Evolutionary conservation across 2,888 invertebrate genomes (phyloP), one percentile per base, ranked within the genome.

Genomic region (Callimorpha dominula): DNA sequence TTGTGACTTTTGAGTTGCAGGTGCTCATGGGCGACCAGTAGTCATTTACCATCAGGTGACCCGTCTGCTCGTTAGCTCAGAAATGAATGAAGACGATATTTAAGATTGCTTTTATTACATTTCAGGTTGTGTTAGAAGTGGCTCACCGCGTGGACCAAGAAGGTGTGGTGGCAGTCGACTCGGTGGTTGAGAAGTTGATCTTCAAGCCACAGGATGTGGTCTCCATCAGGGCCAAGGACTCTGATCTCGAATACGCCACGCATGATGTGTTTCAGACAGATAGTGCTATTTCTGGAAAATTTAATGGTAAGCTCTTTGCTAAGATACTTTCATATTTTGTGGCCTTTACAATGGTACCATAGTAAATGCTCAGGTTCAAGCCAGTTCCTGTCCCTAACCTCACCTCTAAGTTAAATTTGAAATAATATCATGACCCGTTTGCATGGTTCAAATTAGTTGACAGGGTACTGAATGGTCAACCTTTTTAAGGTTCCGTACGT

Each of bases 221-320:
- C 79, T 97, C 97, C 88, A 97, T 99, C 91, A 96, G 97, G 80
- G 98, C 98, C 66, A 97, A 96, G 91, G 98, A 99, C 94, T 97
- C 98, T 50, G 99, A 99, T 93, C 95, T 98, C 84, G 98, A 98
- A 86, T 99, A 97, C 95, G 98, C 99, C 77, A 98, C 97, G 54
- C 97, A 97, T 91, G 98, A 98, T 95, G 97, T 97, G 70, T 99
- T 99, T 92, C 97, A 98, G 93, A 99, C 98, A 17, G 99, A 99
- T 90, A 97, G 97, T 79, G 98, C 98, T 80, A 99, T 99, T 87
- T 98, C 94, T 74, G 92, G 92, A 91, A 98, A 98, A 93, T 98
- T 97, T 91, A 98, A 98, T 94, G 98, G 98, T 96, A 83, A 95
- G 93, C 20, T 60, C 4, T 43, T 43, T 46, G 43, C 43, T 46